Conservation (phyloP, 2,113 vertebrate genomes). For the Coregonus clupeaformis region DNA sequence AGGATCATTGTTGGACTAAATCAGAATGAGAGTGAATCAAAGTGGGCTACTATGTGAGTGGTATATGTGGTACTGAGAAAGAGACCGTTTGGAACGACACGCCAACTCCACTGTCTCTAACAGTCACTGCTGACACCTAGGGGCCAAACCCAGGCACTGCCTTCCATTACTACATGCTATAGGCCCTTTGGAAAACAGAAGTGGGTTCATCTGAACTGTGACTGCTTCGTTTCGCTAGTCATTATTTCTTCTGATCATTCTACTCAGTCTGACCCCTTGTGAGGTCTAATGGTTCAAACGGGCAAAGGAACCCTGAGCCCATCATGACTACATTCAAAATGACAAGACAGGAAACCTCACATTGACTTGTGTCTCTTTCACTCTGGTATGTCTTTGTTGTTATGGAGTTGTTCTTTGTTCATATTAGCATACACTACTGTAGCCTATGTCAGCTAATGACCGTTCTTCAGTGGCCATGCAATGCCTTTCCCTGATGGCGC, state of each 20-base stretch:
- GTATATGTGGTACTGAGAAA: background rate
- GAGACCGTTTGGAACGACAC: background rate
- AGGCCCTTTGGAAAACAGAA: background rate
- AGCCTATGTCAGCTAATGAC: background rate
- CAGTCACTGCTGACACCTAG: constrained; percentile 20
- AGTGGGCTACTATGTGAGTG: background rate
- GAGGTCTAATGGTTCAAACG: too few species aligned
- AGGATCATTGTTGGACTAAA: background rate
- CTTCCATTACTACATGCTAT: background rate
- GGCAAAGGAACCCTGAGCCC: too few species aligned
- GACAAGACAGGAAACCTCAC: too few species aligned
- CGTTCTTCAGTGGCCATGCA: background rate
- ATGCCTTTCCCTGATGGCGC: background rate
- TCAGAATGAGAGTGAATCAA: background rate
- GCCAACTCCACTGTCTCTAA: background rate
- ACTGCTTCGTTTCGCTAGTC: background rate
- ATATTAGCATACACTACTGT: background rate
- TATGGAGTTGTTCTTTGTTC: background rate
- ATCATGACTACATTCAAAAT: too few species aligned
- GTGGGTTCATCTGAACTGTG: background rate
- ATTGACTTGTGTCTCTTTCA: too few species aligned
- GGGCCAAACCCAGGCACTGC: background rate
- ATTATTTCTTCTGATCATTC: background rate
- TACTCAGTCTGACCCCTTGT: too few species aligned
- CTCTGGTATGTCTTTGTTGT: background rate